A percentile compares a stretch with the other conserved stretches of the same genome.
These are phyloP conservation scores for Antrozous pallidus DNA, from an alignment of 2,797 vertebrate genomes.

Conservation along the genomic window DNA sequence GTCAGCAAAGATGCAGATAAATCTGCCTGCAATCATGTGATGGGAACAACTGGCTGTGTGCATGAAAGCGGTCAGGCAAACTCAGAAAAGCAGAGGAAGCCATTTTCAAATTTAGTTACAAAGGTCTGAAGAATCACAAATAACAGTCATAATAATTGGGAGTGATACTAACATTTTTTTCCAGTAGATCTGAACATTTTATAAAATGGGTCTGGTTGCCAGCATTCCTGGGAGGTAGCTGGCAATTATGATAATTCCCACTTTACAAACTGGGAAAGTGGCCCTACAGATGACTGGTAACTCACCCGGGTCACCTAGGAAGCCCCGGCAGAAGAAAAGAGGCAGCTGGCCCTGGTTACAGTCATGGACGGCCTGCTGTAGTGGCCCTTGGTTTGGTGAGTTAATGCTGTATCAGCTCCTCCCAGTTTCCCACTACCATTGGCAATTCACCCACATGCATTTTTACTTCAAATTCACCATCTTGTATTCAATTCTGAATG, in stretches of 20 bases:
- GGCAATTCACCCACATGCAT: not conserved
- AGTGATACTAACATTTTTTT: slow-evolving; percentile 1
- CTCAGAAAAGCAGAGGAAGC: slow-evolving; percentile 36
- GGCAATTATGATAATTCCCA: not conserved
- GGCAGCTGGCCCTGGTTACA: not conserved
- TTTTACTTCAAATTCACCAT: slow-evolving; percentile 1
- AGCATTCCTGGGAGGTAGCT: not conserved
- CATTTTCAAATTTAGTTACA: slow-evolving; percentile 17
- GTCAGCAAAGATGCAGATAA: slow-evolving; percentile 1
- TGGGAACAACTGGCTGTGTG: not conserved
- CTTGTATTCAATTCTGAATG: not conserved
- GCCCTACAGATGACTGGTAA: not conserved
- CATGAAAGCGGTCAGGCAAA: not conserved
- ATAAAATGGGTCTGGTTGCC: not conserved
- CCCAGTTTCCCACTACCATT: not conserved
- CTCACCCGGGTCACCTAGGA: not conserved
- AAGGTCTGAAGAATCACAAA: slow-evolving; percentile 11
- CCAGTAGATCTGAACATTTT: not conserved
- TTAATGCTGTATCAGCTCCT: not conserved
- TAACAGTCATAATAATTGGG: not conserved
- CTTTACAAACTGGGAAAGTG: not conserved
- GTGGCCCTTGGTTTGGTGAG: not conserved
- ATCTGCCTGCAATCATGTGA: not conserved
- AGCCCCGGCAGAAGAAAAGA: not conserved
- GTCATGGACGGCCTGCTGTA: not conserved